Evolutionary conservation across 2,113 vertebrate species (phyloP).

Genomic region (Gnathonemus longibarbis): DNA sequence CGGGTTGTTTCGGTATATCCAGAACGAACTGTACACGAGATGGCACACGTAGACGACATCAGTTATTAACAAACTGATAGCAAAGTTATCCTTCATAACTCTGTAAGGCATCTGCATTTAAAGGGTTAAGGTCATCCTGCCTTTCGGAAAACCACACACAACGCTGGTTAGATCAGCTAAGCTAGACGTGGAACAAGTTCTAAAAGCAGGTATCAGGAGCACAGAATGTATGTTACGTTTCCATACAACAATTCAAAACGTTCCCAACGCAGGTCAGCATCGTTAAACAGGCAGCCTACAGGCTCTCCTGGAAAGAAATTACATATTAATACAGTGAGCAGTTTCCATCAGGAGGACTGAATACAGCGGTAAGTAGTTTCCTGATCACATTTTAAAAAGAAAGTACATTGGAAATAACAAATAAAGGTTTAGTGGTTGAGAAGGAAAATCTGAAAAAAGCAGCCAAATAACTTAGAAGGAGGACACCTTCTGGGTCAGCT

Average conservation of each 20-base stretch:
- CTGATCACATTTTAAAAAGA: not conserved
- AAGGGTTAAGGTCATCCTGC: conserved; percentile 33
- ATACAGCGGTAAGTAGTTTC: not conserved
- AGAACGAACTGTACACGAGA: conserved; percentile 22
- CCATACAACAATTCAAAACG: conserved; percentile 27
- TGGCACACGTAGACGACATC: conserved; percentile 35
- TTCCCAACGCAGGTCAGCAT: conserved; percentile 4
- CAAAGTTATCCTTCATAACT: conserved; percentile 23
- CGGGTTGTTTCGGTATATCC: conserved; percentile 21
- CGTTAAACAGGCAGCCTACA: not conserved
- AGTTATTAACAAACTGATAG: conserved; percentile 20
- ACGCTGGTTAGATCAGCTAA: conserved; percentile 12
- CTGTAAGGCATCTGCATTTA: conserved; percentile 36
- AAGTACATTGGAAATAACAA: not conserved
- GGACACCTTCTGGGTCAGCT: not conserved
- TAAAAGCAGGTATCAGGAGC: conserved; percentile 19
- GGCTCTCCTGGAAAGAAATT: not conserved
- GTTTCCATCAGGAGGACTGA: not conserved
- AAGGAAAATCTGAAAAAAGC: not conserved
- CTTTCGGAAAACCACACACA: conserved; percentile 1
- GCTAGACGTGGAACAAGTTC: conserved; percentile 27
- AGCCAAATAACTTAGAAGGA: not conserved
- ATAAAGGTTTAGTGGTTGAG: not conserved
- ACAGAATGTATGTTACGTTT: conserved; percentile 26
- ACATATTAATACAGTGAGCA: not conserved